Evolutionary conservation across 2,113 vertebrate genomes (phyloP).

Genomic region (Hippolais icterina): DNA sequence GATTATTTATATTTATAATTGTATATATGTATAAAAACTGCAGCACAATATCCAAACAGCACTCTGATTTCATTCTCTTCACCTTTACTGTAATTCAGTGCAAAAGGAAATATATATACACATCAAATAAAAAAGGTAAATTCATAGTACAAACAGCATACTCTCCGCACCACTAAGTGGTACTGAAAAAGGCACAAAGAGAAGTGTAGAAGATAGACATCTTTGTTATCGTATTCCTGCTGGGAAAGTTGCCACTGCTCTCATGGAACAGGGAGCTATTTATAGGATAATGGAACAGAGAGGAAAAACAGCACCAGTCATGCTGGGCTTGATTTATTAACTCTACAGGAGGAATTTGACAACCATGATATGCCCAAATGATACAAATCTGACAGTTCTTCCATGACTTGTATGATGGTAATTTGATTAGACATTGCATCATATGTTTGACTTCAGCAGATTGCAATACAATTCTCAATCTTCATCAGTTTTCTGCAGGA

Average conservation of each 20-base stretch:
- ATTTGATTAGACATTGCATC: background rate
- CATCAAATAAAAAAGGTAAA: background rate
- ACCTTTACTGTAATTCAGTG: background rate
- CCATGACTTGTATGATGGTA: background rate
- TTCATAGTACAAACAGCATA: background rate
- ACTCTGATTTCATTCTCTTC: background rate
- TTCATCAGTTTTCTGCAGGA: background rate
- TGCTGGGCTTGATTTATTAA: background rate
- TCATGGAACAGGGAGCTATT: background rate
- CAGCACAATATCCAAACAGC: background rate
- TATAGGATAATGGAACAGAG: background rate
- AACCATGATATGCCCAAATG: background rate
- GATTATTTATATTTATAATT: background rate
- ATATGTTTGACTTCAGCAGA: background rate
- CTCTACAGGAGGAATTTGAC: background rate
- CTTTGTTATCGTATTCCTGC: background rate
- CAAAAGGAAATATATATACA: background rate
- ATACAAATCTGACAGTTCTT: background rate
- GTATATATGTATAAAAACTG: background rate
- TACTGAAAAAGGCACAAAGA: background rate
- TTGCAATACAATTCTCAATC: background rate
- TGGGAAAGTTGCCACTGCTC: slow-evolving; percentile 1
- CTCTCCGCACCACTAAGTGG: background rate
- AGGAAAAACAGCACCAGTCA: background rate
- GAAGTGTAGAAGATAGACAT: background rate